phyloP scores from a whole-genome alignment of 1,140 invertebrate species.

The Oedothorax gibbosus region DNA sequence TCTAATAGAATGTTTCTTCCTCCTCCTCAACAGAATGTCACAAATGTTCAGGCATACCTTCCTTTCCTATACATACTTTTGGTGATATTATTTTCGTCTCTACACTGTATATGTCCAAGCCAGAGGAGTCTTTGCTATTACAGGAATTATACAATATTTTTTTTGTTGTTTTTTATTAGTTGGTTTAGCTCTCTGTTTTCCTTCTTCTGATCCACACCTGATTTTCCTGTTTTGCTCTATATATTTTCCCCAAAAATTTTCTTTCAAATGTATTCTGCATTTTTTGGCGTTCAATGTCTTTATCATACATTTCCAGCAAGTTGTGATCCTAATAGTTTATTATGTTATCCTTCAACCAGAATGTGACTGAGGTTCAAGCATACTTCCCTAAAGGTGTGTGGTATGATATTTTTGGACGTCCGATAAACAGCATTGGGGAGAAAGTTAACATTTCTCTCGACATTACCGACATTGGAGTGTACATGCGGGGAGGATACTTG shows the following conservation, averaged over 20 bases:
- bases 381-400: constrained; percentile 59
- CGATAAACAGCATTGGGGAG: constrained; percentile 55
- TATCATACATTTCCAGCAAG: not conserved
- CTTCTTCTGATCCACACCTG: no score
- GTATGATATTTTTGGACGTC: constrained; percentile 29
- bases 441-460: constrained; percentile 49
- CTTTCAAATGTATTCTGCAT: not conserved
- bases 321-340: not conserved
- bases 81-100: no score
- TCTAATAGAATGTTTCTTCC: not conserved
- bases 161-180: no score
- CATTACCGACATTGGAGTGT: constrained; percentile 75
- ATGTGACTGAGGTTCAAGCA: constrained; percentile 21
- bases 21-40: not conserved
- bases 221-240: no score
- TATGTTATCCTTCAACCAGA: not conserved
- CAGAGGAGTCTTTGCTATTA: no score
- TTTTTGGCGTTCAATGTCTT: not conserved
- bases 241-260: not conserved
- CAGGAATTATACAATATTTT: no score
- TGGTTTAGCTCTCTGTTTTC: no score
- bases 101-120: no score
- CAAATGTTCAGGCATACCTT: constrained; percentile 19
- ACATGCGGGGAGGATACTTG: constrained; percentile 80
- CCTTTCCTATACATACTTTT: no score